Conservation (phyloP, 2,113 vertebrate genomes). For the Zapus hudsonius region DNA sequence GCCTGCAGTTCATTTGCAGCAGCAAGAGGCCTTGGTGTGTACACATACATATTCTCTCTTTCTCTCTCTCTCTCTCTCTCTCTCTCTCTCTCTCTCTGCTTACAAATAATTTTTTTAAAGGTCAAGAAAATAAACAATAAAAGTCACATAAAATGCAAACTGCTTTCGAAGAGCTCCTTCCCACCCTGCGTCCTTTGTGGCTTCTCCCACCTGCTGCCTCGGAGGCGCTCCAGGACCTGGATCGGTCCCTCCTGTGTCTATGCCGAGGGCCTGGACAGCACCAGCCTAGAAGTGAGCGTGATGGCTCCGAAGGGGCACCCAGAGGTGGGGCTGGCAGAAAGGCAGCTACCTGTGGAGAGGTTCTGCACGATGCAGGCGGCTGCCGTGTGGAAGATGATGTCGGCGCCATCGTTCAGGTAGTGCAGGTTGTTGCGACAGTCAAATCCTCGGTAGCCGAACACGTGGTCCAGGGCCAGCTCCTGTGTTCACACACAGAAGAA, state of each 20-base stretch:
- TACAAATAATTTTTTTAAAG: background rate
- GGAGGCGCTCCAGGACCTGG: no score
- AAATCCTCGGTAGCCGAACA: conserved; percentile 97
- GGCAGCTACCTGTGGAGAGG: conserved; percentile 94
- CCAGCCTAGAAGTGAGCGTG: background rate
- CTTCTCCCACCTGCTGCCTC: background rate
- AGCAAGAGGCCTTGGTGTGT: no score
- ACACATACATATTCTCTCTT: no score
- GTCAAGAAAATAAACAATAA: no score
- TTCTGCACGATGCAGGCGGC: conserved; percentile 94
- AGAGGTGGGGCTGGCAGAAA: no score
- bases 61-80: no score
- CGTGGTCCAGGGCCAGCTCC: conserved; percentile 96
- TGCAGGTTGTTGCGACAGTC: conserved; percentile 99
- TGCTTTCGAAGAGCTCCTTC: background rate
- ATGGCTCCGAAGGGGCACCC: no score
- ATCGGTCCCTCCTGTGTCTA: background rate
- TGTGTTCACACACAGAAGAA: conserved; percentile 69
- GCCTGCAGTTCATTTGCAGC: no score
- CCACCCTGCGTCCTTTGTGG: background rate
- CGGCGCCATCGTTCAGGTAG: conserved; percentile 96
- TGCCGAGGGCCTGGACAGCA: background rate
- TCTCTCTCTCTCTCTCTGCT: no score
- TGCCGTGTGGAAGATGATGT: conserved; percentile 97
- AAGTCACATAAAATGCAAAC: no score